phyloP scores from a whole-genome alignment of 2,113 vertebrate species.

The Struthidea cinerea region DNA sequence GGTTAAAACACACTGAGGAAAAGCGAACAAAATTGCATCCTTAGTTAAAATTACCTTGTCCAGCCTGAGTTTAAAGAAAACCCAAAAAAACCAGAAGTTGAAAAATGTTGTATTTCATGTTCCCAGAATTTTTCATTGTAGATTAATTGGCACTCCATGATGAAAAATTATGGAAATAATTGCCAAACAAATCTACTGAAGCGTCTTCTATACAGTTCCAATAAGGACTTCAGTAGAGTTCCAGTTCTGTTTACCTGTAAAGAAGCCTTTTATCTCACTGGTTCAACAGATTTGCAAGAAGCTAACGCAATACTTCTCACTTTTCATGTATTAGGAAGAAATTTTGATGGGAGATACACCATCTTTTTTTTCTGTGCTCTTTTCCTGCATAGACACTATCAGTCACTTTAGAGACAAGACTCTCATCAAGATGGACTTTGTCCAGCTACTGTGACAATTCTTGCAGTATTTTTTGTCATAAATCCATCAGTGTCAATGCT shows the following conservation, averaged over 20 bases:
- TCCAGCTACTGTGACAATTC: background rate
- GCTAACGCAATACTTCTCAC: background rate
- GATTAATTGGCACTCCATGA: background rate
- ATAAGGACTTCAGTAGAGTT: background rate
- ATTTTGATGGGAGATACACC: background rate
- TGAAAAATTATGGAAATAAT: background rate
- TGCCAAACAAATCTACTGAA: background rate
- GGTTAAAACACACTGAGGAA: background rate
- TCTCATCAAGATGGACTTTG: background rate
- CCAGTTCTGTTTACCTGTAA: background rate
- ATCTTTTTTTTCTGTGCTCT: fast-evolving
- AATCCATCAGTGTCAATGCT: background rate
- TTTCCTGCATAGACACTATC: background rate
- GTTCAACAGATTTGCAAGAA: background rate
- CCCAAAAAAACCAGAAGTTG: background rate
- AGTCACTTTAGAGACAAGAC: background rate
- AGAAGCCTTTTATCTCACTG: background rate
- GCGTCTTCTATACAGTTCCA: background rate
- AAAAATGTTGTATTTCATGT: background rate
- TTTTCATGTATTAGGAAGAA: background rate
- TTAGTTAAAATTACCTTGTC: background rate
- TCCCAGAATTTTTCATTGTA: background rate
- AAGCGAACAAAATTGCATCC: background rate
- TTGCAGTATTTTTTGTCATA: background rate
- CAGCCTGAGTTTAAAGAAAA: background rate